Percentiles rank a stretch among this genome's conserved stretches.
These are phyloP conservation scores for Balaeniceps rex DNA, from an alignment of 2,113 vertebrate genomes.

Conservation along the genomic window DNA sequence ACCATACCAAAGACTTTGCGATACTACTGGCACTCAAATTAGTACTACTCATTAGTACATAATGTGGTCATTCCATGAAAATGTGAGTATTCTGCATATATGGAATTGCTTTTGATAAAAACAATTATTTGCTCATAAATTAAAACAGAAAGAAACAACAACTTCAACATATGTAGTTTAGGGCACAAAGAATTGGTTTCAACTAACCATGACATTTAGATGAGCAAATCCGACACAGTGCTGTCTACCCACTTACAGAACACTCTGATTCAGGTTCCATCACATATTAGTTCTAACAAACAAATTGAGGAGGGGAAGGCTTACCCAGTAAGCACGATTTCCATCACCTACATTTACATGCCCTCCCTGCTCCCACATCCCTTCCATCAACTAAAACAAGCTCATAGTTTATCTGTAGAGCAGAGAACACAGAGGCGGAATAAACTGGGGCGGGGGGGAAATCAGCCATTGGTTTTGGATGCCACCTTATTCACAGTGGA, in stretches of 20 bases:
- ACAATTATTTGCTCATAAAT: neutral
- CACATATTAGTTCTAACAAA: neutral
- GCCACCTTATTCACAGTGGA: neutral
- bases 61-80: neutral
- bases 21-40: neutral
- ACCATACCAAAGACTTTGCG: neutral
- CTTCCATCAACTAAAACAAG: neutral
- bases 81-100: neutral
- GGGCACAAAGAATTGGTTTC: neutral
- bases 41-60: neutral
- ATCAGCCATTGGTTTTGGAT: neutral
- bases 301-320: neutral
- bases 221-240: neutral
- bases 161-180: neutral
- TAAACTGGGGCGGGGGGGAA: neutral
- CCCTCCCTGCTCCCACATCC: neutral
- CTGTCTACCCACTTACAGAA: neutral
- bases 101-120: neutral
- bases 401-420: neutral
- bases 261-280: neutral
- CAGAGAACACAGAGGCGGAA: neutral
- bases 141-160: neutral
- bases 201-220: neutral
- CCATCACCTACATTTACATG: neutral
- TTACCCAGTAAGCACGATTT: neutral